phyloP scores from a whole-genome alignment of 2,797 vertebrate species.

The Gobio occitaniae region DNA sequence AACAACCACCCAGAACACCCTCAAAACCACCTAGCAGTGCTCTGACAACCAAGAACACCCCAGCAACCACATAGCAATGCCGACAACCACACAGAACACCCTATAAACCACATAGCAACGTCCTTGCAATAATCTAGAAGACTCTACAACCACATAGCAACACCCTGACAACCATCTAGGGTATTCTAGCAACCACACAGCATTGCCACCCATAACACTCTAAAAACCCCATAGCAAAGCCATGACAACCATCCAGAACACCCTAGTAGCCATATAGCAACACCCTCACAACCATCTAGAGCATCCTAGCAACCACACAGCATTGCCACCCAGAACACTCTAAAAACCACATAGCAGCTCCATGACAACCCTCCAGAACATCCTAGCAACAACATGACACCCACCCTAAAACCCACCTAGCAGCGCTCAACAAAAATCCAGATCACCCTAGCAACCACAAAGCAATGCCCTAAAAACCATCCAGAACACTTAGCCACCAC shows the following conservation, averaged over 20 bases:
- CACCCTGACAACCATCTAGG: background rate
- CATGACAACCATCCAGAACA: background rate
- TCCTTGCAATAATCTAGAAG: background rate
- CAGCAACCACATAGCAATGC: fast-evolving
- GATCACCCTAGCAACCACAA: background rate
- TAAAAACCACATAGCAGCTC: background rate
- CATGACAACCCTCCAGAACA: background rate
- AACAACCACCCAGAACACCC: background rate
- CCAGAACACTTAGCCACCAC: background rate
- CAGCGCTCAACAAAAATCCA: too few relatives aligned
- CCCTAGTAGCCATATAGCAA: background rate
- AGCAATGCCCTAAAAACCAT: background rate
- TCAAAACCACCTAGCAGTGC: fast-evolving
- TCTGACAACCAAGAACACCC: background rate
- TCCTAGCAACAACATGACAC: background rate
- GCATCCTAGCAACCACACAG: background rate
- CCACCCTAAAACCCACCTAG: background rate
- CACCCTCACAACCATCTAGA: background rate
- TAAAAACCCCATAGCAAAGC: background rate
- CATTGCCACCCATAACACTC: background rate
- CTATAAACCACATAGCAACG: background rate
- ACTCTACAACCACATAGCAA: background rate
- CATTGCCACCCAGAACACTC: background rate
- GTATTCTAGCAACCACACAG: background rate
- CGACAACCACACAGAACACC: background rate